These are phyloP conservation scores for Reinhardtius hippoglossoides DNA, from an alignment of 2,113 vertebrate genomes.

Conservation along the genomic window DNA sequence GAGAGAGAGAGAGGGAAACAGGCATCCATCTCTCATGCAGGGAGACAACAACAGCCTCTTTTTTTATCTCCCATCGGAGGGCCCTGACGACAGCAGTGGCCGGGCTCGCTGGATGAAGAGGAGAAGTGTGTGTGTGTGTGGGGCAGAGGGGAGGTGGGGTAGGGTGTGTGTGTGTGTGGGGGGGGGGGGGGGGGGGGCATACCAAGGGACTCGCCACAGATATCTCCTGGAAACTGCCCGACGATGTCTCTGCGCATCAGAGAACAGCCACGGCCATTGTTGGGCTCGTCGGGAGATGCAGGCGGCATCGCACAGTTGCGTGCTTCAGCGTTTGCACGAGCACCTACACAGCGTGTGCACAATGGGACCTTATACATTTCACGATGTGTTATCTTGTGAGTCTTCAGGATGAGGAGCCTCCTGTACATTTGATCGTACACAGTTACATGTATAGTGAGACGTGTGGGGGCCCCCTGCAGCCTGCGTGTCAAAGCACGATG, in stretches of 20 bases:
- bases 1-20: constrained; percentile 63
- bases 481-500: constrained; percentile 1
- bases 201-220: constrained; percentile 78
- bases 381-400: constrained; percentile 17
- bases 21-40: constrained; percentile 76
- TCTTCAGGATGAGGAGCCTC: neutral
- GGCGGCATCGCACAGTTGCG: constrained; percentile 58
- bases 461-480: neutral
- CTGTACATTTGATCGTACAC: constrained; percentile 13
- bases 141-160: neutral
- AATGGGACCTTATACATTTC: constrained; percentile 19
- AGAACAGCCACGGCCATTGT: constrained; percentile 84
- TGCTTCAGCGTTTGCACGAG: constrained; percentile 59
- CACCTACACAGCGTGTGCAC: constrained; percentile 44
- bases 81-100: constrained; percentile 76
- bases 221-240: constrained; percentile 81
- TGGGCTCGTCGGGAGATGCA: constrained; percentile 64
- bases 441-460: neutral
- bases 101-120: constrained; percentile 73
- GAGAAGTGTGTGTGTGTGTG: constrained; percentile 51
- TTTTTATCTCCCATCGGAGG: constrained; percentile 80
- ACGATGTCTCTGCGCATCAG: constrained; percentile 79
- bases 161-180: neutral
- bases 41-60: constrained; percentile 80
- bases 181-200: constrained; percentile 46